Evolutionary conservation across 2,113 vertebrate genomes (phyloP).

Genomic region (Sinocyclocheilus rhinocerous): DNA sequence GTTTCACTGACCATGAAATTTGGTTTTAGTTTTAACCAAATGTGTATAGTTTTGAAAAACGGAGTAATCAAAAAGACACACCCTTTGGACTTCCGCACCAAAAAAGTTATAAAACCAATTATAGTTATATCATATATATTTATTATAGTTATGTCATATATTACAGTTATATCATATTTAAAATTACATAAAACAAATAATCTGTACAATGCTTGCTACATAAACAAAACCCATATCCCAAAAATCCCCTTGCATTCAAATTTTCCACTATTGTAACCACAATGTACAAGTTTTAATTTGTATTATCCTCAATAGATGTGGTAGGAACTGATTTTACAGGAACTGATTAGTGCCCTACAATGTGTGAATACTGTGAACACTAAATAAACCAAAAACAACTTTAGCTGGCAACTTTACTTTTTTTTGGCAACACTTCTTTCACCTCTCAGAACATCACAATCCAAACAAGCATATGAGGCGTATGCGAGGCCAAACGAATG

Average conservation of each 20-base stretch:
- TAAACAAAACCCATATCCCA: neutral
- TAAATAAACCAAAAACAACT: conserved; percentile 12
- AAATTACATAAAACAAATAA: neutral
- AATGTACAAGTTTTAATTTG: neutral
- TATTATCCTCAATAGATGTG: neutral
- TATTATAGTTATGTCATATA: neutral
- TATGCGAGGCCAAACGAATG: neutral
- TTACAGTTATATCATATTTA: neutral
- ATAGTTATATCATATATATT: neutral
- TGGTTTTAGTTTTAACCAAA: conserved; percentile 14
- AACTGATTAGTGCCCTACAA: neutral
- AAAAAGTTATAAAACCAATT: neutral
- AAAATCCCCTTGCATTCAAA: neutral
- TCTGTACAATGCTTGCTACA: neutral
- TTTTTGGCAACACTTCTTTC: neutral
- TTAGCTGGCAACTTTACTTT: neutral
- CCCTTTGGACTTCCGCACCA: neutral
- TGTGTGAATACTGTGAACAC: neutral
- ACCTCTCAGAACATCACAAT: no score
- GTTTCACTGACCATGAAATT: neutral
- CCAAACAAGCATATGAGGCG: neutral
- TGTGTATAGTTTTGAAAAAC: neutral
- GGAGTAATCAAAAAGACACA: neutral
- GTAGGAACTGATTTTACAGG: neutral
- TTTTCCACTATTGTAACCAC: neutral